Conservation (phyloP, 2,797 vertebrate genomes). For the Xyrichtys novacula region DNA sequence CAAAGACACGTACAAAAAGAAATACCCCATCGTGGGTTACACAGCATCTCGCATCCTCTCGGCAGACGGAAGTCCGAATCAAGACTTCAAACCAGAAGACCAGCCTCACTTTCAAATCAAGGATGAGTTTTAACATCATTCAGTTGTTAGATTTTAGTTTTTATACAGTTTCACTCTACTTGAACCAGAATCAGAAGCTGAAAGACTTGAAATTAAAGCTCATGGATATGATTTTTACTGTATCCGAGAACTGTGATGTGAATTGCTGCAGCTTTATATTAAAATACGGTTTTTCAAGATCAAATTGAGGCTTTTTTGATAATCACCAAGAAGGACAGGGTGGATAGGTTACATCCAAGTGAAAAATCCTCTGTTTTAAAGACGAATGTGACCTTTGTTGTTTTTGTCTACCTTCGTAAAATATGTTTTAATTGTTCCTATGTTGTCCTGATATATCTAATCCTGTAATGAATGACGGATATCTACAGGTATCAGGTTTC, state of each 20-base stretch:
- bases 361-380: too few relatives aligned
- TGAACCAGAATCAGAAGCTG: slow-evolving; percentile 8
- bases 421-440: too few relatives aligned
- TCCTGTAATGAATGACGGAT: too few relatives aligned
- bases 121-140: slow-evolving; percentile 90
- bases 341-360: too few relatives aligned
- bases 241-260: background rate
- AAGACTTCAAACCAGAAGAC: slow-evolving; percentile 93
- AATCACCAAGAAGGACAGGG: too few relatives aligned
- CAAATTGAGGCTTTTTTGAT: background rate
- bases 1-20: slow-evolving; percentile 93
- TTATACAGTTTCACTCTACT: background rate
- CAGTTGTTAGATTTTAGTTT: background rate
- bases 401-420: too few relatives aligned
- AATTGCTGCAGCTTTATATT: background rate
- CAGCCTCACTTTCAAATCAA: slow-evolving; percentile 91
- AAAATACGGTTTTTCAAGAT: background rate
- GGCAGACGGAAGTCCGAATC: slow-evolving; percentile 91
- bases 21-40: slow-evolving; percentile 97
- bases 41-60: slow-evolving; percentile 91
- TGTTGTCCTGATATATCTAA: too few relatives aligned
- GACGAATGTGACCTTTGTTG: too few relatives aligned
- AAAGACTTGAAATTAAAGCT: slow-evolving; percentile 14
- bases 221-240: too few relatives aligned
- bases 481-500: too few relatives aligned